Percentiles rank a stretch among this genome's conserved stretches.
phyloP scores from a whole-genome alignment of 92 coral and sea anemone species.

The Siderastrea siderea region DNA sequence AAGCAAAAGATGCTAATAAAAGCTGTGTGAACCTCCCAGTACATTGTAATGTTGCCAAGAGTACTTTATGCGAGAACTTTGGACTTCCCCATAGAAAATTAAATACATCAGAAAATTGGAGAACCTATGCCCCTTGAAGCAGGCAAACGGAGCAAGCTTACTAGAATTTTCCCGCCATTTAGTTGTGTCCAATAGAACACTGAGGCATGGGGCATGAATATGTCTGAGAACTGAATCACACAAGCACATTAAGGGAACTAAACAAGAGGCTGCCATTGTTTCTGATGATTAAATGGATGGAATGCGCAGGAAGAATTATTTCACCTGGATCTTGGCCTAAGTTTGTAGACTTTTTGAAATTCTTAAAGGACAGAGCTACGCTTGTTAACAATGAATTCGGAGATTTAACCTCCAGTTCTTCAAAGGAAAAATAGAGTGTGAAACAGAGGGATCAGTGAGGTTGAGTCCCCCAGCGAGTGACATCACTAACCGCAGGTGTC shows the following conservation, averaged over 20 bases:
- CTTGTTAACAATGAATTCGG: constrained; percentile 83
- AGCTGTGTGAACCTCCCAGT: constrained; percentile 77
- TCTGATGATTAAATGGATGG: constrained; percentile 74
- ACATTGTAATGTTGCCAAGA: constrained; percentile 59
- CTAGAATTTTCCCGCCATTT: constrained; percentile 68
- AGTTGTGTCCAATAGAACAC: constrained; percentile 66
- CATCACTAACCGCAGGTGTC: constrained; percentile 21
- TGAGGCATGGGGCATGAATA: constrained; percentile 76
- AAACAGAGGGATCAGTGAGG: constrained; percentile 10
- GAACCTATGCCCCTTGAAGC: constrained; percentile 52
- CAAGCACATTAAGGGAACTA: constrained; percentile 57
- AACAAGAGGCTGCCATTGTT: constrained; percentile 65
- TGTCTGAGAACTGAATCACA: constrained; percentile 58
- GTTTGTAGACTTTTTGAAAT: constrained; percentile 49
- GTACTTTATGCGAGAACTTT: constrained; percentile 67
- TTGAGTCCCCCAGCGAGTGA: neutral
- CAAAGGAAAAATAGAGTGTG: constrained; percentile 16
- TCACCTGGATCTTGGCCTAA: constrained; percentile 61
- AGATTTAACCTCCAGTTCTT: constrained; percentile 24
- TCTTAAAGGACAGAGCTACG: constrained; percentile 64
- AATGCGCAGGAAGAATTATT: constrained; percentile 72
- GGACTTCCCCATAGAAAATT: constrained; percentile 43
- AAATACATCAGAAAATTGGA: constrained; percentile 45
- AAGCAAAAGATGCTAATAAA: constrained; percentile 73
- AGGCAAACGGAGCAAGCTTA: constrained; percentile 63